These are phyloP conservation scores for Drosophila subpulchrella DNA, from an alignment of 1,140 invertebrate genomes.

Conservation along the genomic window DNA sequence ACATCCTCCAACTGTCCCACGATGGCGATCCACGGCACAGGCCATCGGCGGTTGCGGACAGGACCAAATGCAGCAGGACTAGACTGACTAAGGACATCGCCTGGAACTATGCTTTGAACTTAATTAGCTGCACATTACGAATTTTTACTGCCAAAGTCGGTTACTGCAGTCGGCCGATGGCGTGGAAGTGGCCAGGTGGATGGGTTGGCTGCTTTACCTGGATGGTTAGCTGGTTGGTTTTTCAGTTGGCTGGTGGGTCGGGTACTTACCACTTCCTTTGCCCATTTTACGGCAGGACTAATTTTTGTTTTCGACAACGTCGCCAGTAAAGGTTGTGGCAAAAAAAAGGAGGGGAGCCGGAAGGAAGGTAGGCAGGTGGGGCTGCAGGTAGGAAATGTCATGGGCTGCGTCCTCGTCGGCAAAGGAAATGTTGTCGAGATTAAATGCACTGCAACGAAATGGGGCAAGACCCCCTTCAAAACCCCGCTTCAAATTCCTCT, in stretches of 20 bases:
- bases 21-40: slow-evolving; percentile 9
- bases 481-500: too few relatives aligned
- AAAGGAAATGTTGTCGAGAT: slow-evolving; percentile 79
- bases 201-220: not conserved
- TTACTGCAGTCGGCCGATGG: slow-evolving; percentile 59
- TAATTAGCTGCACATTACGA: slow-evolving; percentile 82
- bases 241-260: not conserved
- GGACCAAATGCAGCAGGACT: slow-evolving; percentile 19
- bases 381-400: slow-evolving; percentile 72
- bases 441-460: slow-evolving; percentile 62
- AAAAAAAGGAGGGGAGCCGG: slow-evolving; percentile 4
- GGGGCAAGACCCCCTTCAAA: not conserved
- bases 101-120: slow-evolving; percentile 79
- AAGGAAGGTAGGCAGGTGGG: slow-evolving; percentile 7
- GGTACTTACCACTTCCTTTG: slow-evolving; percentile 80
- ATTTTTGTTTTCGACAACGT: slow-evolving; percentile 81
- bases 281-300: slow-evolving; percentile 77
- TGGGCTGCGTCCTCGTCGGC: slow-evolving; percentile 55
- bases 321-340: slow-evolving; percentile 32
- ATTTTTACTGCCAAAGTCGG: slow-evolving; percentile 73
- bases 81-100: slow-evolving; percentile 37
- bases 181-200: slow-evolving; percentile 9
- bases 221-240: not conserved
- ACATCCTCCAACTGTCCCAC: not conserved
- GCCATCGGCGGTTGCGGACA: slow-evolving; percentile 14